phyloP scores from a whole-genome alignment of 2,113 vertebrate species.

The Heterocephalus glaber region DNA sequence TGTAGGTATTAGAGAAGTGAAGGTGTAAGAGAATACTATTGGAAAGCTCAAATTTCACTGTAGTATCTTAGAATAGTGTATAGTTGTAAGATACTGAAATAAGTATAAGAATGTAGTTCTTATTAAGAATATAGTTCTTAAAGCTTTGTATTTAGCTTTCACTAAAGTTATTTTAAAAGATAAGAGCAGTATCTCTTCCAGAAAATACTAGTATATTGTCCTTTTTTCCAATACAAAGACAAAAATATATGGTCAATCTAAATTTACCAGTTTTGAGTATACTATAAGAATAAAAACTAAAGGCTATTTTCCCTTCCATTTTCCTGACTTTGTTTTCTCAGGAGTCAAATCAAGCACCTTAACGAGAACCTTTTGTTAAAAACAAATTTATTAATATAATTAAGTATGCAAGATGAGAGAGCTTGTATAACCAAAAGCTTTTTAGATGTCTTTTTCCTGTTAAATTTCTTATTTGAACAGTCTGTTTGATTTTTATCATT shows the following conservation, averaged over 20 bases:
- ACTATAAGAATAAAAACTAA: constrained; percentile 49
- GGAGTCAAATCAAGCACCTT: constrained; percentile 59
- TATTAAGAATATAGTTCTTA: constrained; percentile 2
- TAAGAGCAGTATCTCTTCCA: not conserved
- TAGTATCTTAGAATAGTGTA: not conserved
- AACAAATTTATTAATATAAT: constrained; percentile 22
- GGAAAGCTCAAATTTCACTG: not conserved
- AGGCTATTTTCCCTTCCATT: constrained; percentile 14
- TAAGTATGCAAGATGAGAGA: not conserved
- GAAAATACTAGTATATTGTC: constrained; percentile 30
- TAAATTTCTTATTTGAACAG: constrained; percentile 5
- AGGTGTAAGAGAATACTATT: not conserved
- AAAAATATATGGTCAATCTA: constrained; percentile 28
- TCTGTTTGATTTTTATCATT: constrained; percentile 12
- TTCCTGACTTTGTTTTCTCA: constrained; percentile 1
- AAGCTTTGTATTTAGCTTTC: constrained; percentile 14
- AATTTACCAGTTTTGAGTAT: constrained; percentile 35
- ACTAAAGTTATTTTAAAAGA: not conserved
- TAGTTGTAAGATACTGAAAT: too few species aligned
- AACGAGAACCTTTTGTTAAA: constrained; percentile 28
- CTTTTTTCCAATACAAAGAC: constrained; percentile 6
- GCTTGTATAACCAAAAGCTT: not conserved
- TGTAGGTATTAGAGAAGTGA: not conserved
- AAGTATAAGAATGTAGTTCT: not conserved
- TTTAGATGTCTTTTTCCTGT: not conserved